phyloP scores from a whole-genome alignment of 2,888 invertebrate genomes.

The Drosophila mayaguana region DNA sequence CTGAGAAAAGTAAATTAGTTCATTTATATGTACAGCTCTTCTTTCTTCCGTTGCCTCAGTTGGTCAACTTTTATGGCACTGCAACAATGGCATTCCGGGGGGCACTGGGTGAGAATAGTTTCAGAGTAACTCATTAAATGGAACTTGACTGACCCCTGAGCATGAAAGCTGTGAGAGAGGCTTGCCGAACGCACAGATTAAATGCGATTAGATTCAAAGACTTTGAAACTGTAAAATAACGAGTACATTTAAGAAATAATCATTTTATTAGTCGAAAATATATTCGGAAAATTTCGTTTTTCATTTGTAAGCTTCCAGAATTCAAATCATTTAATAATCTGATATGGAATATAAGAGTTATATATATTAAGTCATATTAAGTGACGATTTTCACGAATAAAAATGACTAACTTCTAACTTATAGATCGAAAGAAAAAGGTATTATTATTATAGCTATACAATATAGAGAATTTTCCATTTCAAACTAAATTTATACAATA shows the following conservation, averaged over 20 bases:
- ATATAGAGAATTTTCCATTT: no score
- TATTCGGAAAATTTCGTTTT: background rate
- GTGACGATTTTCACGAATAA: background rate
- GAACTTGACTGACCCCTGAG: constrained; percentile 7
- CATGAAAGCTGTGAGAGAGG: constrained; percentile 1
- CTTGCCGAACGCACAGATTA: constrained; percentile 7
- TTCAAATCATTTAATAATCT: background rate
- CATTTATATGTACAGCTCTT: constrained; percentile 57
- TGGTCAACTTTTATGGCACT: constrained; percentile 67
- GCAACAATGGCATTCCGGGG: constrained; percentile 56
- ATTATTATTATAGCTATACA: background rate
- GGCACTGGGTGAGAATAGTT: constrained; percentile 44
- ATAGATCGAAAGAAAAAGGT: background rate
- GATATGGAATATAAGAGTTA: background rate
- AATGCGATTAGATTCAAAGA: constrained; percentile 9
- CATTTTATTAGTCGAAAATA: background rate
- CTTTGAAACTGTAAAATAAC: background rate
- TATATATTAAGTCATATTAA: no score
- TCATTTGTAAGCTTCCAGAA: background rate
- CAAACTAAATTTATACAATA: background rate
- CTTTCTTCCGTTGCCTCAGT: constrained; percentile 27
- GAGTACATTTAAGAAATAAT: background rate
- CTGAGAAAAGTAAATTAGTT: constrained; percentile 73
- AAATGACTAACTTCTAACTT: background rate
- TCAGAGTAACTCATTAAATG: constrained; percentile 40